These are phyloP conservation scores for Hassar affinis DNA, from an alignment of 2,113 vertebrate genomes.

Conservation along the genomic window DNA sequence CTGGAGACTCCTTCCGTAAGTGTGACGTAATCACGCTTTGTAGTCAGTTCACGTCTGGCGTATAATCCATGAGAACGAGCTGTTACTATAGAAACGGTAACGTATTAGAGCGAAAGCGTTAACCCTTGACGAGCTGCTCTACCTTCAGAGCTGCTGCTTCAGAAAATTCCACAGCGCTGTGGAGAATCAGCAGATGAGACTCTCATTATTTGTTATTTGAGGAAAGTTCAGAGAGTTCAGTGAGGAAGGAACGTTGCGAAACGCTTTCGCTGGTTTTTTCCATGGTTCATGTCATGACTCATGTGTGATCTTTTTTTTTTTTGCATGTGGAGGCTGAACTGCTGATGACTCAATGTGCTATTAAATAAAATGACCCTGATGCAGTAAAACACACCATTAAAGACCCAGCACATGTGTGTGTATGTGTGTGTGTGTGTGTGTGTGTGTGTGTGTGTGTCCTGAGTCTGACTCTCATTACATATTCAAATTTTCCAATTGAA, in stretches of 20 bases:
- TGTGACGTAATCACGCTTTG: neutral
- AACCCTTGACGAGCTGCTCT: neutral
- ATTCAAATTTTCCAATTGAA: neutral
- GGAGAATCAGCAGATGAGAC: neutral
- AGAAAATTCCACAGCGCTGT: neutral
- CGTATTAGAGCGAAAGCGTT: neutral
- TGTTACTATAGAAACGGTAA: neutral
- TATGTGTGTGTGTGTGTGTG: neutral
- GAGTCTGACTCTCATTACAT: neutral
- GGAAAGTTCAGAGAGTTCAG: neutral
- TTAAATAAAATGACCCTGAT: neutral
- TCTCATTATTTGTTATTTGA: neutral
- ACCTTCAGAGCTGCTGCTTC: neutral
- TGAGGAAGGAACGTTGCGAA: neutral
- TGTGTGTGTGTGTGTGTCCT: too few relatives aligned
- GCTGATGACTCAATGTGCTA: constrained; percentile 9
- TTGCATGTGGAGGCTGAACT: constrained; percentile 3
- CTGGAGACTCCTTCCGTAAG: neutral
- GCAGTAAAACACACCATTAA: neutral
- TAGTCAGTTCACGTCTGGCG: neutral
- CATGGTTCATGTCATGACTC: neutral
- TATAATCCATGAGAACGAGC: neutral
- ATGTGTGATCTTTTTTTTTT: neutral
- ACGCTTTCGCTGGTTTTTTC: neutral
- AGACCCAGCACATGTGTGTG: too few relatives aligned